A percentile compares a stretch with the other conserved stretches of the same genome.
These are phyloP conservation scores for Pogonocherus hispidulus DNA, from an alignment of 2,888 invertebrate genomes.

Conservation along the genomic window DNA sequence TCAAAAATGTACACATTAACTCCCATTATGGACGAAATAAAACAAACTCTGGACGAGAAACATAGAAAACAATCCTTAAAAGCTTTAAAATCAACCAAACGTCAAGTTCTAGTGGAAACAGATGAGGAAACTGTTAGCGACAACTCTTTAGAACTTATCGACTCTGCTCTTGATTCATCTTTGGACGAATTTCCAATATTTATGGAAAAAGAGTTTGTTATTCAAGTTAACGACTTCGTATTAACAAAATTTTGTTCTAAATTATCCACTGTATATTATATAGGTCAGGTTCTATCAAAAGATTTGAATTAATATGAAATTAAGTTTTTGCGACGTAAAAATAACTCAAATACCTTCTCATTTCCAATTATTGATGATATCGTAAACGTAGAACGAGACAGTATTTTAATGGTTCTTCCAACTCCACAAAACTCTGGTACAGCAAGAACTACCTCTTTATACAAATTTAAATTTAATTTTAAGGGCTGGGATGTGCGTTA, in stretches of 20 bases:
- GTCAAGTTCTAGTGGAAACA: constrained; percentile 1
- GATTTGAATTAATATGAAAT: too few species aligned
- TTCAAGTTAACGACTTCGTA: constrained; percentile 12
- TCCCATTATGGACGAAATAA: constrained; percentile 13
- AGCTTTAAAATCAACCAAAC: constrained; percentile 2
- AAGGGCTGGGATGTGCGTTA: neutral
- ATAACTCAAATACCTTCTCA: too few species aligned
- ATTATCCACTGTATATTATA: neutral
- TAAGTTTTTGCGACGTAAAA: too few species aligned
- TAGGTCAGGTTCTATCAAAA: neutral
- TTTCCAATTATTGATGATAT: too few species aligned
- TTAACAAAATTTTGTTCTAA: constrained; percentile 4
- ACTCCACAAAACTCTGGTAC: too few species aligned
- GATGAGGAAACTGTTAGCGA: constrained; percentile 13
- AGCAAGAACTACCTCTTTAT: too few species aligned
- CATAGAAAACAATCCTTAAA: constrained; percentile 19
- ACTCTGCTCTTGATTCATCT: constrained; percentile 10
- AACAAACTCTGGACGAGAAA: constrained; percentile 3
- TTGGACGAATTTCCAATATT: constrained; percentile 14
- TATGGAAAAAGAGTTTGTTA: constrained; percentile 13
- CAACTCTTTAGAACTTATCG: constrained; percentile 14
- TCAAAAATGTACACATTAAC: neutral
- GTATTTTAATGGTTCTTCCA: too few species aligned
- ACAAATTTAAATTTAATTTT: neutral
- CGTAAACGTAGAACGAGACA: too few species aligned